phyloP scores from a whole-genome alignment of 2,113 vertebrate genomes.

The Terrapene triunguis region DNA sequence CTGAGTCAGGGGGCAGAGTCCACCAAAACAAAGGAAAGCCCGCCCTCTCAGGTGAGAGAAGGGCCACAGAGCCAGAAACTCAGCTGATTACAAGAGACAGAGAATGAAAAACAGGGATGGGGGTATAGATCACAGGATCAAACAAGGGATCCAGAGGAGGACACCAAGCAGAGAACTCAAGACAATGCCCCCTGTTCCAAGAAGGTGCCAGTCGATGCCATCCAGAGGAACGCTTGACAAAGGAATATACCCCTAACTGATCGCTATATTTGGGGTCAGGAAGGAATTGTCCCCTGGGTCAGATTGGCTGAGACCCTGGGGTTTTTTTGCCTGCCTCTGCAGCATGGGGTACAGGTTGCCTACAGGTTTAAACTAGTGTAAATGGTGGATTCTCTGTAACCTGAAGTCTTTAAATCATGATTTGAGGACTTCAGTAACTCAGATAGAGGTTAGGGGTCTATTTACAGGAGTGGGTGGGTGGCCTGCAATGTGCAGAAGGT shows the following conservation, averaged over 20 bases:
- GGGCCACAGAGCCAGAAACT: neutral
- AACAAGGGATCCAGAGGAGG: neutral
- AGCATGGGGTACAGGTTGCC: too few relatives aligned
- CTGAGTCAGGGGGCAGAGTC: neutral
- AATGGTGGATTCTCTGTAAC: too few relatives aligned
- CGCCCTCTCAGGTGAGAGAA: rapidly evolving
- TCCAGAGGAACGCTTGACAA: neutral
- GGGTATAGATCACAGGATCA: rapidly evolving
- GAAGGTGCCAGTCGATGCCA: neutral
- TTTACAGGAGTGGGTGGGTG: too few relatives aligned
- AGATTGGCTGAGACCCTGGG: too few relatives aligned
- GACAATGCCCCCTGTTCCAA: neutral
- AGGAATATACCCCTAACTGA: neutral
- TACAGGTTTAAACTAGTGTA: too few relatives aligned
- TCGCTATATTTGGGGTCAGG: neutral
- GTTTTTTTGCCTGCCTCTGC: too few relatives aligned
- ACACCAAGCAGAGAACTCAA: neutral
- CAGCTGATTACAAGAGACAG: neutral
- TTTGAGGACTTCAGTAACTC: too few relatives aligned
- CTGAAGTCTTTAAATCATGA: too few relatives aligned
- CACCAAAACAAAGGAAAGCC: neutral
- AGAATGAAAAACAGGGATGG: neutral
- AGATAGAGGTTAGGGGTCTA: too few relatives aligned
- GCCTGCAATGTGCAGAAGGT: too few relatives aligned
- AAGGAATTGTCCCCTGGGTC: neutral